A percentile compares a stretch with the other conserved stretches of the same genome.
phyloP scores from a whole-genome alignment of 1,140 invertebrate species.

The Hirudo medicinalis region DNA sequence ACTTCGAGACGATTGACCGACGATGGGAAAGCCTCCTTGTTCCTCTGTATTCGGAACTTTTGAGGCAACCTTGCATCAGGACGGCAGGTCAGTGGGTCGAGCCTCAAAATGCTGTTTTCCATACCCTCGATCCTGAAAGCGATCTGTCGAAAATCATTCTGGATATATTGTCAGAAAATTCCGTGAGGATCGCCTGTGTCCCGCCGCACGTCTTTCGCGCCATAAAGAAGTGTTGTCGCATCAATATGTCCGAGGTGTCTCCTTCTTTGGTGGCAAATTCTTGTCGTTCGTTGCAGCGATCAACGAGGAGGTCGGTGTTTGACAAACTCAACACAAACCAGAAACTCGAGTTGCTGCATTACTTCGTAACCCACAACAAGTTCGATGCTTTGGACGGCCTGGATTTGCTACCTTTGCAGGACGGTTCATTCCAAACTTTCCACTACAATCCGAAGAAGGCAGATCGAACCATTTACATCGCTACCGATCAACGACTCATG shows the following conservation, averaged over 20 bases:
- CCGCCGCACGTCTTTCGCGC: conserved; percentile 19
- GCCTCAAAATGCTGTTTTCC: conserved; percentile 21
- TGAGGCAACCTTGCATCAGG: conserved; percentile 16
- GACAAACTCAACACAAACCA: conserved; percentile 13
- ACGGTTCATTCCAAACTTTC: conserved; percentile 17
- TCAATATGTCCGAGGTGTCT: conserved; percentile 14
- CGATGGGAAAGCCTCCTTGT: conserved; percentile 20
- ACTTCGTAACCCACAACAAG: conserved; percentile 11
- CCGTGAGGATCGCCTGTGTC: conserved; percentile 18
- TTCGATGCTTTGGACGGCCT: conserved; percentile 22
- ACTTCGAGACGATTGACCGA: conserved; percentile 18
- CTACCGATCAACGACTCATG: background rate
- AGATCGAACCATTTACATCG: conserved; percentile 22
- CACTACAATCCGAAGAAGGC: conserved; percentile 19
- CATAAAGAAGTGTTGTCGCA: conserved; percentile 19
- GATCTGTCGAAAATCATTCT: conserved; percentile 15
- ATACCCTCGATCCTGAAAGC: conserved; percentile 17
- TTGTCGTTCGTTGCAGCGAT: conserved; percentile 12
- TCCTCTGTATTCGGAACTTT: conserved; percentile 19
- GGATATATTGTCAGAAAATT: conserved; percentile 13
- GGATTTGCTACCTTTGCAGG: conserved; percentile 20
- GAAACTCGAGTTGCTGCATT: conserved; percentile 14
- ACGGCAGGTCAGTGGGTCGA: conserved; percentile 21
- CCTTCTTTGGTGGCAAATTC: conserved; percentile 16
- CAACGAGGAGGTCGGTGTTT: background rate